Base-by-base conservation (phyloP, 2,888 invertebrate genomes). In the Acrobasis consociella region DNA sequence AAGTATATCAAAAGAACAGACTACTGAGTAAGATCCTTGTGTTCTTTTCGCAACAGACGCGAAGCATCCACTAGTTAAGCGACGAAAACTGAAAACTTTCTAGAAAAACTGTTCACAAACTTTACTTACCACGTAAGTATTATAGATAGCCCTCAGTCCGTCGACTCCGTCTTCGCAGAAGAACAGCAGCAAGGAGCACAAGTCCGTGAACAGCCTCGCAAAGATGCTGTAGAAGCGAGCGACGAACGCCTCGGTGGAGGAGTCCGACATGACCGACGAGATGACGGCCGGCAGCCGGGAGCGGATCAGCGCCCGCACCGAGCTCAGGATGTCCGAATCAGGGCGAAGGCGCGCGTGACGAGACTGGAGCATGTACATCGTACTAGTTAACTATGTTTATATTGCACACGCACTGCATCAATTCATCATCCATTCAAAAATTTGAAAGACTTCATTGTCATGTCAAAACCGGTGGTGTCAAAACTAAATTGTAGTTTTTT, bases 201-300 rank as follows among this genome's bases (percentile, higher is more conserved):
- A 60, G 56, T 89, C 88, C 1, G 69, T 74, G 72, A 78, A 87
- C 15, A 87, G 70, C 0, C 82, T 71, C 1, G 77, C 62, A 67
- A 85, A 78, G 11, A 82, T 70, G 2, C 73, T 64, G 67, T 85
- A 87, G 77, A 86, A 87, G 0, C 84, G 75, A 0, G 78, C 67
- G 0, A 76, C 72, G 64, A 77, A 77, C 62, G 66, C 46, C 0
- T 81, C 83, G 0, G 69, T 71, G 15, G 60, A 49, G 0, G 73
- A 69, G 0, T 82, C 78, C 0, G 81, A 74, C 72, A 83, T 75
- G 5, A 84, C 72, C 7, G 74, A 72, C 0, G 81, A 75, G 37
- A 86, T 73, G 10, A 88, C 61, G 11, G 75, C 72, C 1, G 88
- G 88, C 64, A 86, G 53, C 0, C 88, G 85, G 0, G 74, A 69